Conservation (phyloP, 2,888 invertebrate genomes). For the Plebejus argus region DNA sequence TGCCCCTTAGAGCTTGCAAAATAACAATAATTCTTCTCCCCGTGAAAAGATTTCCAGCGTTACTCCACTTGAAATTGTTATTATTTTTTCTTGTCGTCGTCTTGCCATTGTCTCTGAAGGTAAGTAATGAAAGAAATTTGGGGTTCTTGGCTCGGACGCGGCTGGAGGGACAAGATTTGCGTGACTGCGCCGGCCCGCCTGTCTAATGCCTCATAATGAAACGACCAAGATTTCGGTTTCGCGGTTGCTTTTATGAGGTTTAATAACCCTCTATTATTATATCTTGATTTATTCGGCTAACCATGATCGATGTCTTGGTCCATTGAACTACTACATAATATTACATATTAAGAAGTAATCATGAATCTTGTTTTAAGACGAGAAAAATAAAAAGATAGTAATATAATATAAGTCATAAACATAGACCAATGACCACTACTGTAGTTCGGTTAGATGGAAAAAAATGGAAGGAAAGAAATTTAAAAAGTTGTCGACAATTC, state of each 20-base stretch:
- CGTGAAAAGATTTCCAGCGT: constrained; percentile 81
- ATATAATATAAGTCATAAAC: neutral
- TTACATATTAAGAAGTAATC: neutral
- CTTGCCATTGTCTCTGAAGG: constrained; percentile 80
- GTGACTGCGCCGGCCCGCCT: constrained; percentile 63
- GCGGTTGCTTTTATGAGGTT: constrained; percentile 74
- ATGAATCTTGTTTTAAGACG: too few relatives aligned
- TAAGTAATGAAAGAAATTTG: constrained; percentile 81
- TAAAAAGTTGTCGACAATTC: constrained; percentile 32
- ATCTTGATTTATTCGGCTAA: neutral
- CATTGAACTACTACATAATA: neutral
- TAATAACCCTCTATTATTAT: constrained; percentile 41
- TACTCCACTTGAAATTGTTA: constrained; percentile 81
- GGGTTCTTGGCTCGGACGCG: constrained; percentile 64
- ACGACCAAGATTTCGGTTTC: constrained; percentile 71
- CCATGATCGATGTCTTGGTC: neutral
- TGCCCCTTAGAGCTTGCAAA: constrained; percentile 80
- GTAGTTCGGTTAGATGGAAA: neutral
- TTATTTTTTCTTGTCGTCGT: constrained; percentile 77
- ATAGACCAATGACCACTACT: neutral
- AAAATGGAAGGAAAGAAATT: neutral
- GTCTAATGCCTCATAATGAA: constrained; percentile 78
- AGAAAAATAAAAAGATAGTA: neutral
- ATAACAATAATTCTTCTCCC: constrained; percentile 79
- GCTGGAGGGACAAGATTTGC: constrained; percentile 72